phyloP scores from a whole-genome alignment of 2,113 vertebrate species.

The Poecile atricapillus region DNA sequence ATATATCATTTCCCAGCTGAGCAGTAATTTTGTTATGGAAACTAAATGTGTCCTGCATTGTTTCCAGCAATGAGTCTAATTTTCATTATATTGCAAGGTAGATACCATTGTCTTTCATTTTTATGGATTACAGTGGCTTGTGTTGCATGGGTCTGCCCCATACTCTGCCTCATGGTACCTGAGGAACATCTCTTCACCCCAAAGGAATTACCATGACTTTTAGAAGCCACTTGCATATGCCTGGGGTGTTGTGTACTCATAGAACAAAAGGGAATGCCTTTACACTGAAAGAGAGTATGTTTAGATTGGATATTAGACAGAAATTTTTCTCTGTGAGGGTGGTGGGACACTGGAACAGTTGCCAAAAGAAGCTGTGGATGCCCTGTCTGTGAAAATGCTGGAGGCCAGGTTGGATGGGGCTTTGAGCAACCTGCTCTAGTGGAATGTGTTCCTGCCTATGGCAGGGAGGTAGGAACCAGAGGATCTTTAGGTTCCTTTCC shows the following conservation, averaged over 20 bases:
- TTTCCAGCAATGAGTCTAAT: neutral
- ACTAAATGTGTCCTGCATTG: neutral
- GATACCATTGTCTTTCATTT: neutral
- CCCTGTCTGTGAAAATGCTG: neutral
- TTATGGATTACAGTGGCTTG: neutral
- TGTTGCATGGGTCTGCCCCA: neutral
- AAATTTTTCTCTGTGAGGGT: neutral
- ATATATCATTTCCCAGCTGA: neutral
- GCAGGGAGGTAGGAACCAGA: neutral
- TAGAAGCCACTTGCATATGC: neutral
- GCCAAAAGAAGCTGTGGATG: neutral
- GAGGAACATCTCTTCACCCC: neutral
- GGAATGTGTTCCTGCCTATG: rapidly evolving
- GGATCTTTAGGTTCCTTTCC: neutral
- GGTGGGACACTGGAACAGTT: neutral
- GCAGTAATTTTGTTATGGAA: neutral
- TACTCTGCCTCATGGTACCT: neutral
- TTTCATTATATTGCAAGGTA: neutral
- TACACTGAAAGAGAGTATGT: neutral
- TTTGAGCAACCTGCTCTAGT: neutral
- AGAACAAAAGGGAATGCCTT: neutral
- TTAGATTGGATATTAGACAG: neutral
- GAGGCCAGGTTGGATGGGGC: neutral
- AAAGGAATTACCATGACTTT: neutral
- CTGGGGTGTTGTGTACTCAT: no score